A percentile compares a stretch with the other conserved stretches of the same genome.
phyloP scores from a whole-genome alignment of 2,113 vertebrate species.

The Electrona antarctica region DNA sequence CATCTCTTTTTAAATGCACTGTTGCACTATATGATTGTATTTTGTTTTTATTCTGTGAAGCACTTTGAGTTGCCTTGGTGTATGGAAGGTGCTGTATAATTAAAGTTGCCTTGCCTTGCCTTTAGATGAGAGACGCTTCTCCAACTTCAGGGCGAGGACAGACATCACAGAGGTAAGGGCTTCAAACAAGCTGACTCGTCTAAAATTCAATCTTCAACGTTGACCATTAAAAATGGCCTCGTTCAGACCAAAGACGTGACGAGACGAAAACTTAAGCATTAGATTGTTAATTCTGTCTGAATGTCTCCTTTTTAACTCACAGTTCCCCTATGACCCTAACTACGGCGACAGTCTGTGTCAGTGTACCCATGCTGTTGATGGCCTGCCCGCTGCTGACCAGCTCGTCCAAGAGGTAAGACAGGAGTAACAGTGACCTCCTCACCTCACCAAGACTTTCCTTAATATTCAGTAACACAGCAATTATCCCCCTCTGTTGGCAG shows the following conservation, averaged over 20 bases:
- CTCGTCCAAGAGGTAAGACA: conserved; percentile 85
- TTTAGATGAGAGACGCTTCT: conserved; percentile 53
- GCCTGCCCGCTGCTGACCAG: conserved; percentile 72
- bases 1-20: neutral
- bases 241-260: too few species aligned
- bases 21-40: too few species aligned
- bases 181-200: neutral
- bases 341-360: conserved; percentile 44
- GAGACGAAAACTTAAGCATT: too few species aligned
- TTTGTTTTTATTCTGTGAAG: neutral
- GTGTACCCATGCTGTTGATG: conserved; percentile 36
- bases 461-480: too few species aligned
- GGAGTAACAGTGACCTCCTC: neutral
- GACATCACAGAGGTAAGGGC: conserved; percentile 71
- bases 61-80: too few species aligned
- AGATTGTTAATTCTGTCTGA: neutral
- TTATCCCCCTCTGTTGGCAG: too few species aligned
- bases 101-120: too few species aligned
- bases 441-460: neutral
- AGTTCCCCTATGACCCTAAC: conserved; percentile 70
- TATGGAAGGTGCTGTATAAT: too few species aligned
- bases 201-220: neutral
- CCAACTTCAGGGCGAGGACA: conserved; percentile 71
- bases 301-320: conserved; percentile 22
- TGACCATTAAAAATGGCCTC: neutral